A percentile compares a stretch with the other conserved stretches of the same genome.
These are phyloP conservation scores for Austrolebias charrua DNA, from an alignment of 2,797 vertebrate genomes.

Conservation along the genomic window DNA sequence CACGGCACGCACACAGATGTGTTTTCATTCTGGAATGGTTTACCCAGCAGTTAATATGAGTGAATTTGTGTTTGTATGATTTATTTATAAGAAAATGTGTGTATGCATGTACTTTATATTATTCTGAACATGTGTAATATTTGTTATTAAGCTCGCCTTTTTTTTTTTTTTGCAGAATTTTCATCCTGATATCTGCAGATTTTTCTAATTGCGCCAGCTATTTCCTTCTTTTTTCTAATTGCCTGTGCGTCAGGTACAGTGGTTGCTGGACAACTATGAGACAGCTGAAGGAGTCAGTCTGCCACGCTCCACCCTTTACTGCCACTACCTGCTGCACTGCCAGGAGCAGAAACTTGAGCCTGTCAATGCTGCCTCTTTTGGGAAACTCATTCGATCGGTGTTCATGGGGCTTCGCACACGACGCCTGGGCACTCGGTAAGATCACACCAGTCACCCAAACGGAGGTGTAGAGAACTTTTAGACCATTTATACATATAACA, in stretches of 20 bases:
- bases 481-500: neutral
- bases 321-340: conserved; percentile 95
- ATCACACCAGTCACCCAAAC: neutral
- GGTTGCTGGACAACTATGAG: conserved; percentile 97
- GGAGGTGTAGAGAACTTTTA: neutral
- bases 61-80: conserved; percentile 30
- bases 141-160: neutral
- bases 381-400: conserved; percentile 93
- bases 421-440: conserved; percentile 90
- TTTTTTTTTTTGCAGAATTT: conserved; percentile 17
- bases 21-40: conserved; percentile 57
- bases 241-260: conserved; percentile 89
- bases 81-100: conserved; percentile 4
- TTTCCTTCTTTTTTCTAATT: conserved; percentile 49
- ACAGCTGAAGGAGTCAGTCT: conserved; percentile 95
- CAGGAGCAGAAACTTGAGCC: conserved; percentile 97
- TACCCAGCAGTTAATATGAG: conserved; percentile 27
- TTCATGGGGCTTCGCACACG: conserved; percentile 94
- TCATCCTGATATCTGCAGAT: conserved; percentile 17
- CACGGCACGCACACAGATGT: conserved; percentile 78
- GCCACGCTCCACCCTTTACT: conserved; percentile 93
- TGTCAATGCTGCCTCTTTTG: conserved; percentile 93
- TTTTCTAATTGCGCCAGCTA: conserved; percentile 77
- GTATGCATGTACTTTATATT: conserved; percentile 35
- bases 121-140: conserved; percentile 4